Evolutionary conservation across 1,140 invertebrate species (phyloP), one percentile per base, ranked within the genome.

Genomic region (Ceratina australensis): DNA sequence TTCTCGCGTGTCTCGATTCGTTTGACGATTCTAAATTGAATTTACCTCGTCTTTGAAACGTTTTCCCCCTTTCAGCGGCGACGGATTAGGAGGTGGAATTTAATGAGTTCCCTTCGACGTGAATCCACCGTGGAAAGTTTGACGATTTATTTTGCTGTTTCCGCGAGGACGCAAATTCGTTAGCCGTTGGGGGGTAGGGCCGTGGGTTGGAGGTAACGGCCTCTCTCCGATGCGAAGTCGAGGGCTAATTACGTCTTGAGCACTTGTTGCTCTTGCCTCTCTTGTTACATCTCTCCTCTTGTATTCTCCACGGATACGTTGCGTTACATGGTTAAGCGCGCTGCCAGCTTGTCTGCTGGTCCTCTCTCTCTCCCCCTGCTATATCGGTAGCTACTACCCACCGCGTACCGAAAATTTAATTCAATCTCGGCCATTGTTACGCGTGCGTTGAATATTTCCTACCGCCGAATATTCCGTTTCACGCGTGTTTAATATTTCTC

Each of bases 261-360:
- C 82, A 84, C 83, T 84, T 84, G 83, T 84, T 84, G 83, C 83
- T 84, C 73, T 84, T 83, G 68, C 68, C 33, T 42, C 33, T 83
- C 72, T 83, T 84, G 82, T 83, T 84, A 74, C 57, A 77, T 83
- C 71, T 67, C 77, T 72, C 20, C 56, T 72, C 50, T 42, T 42
- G 59, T 77, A 71, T 74, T 74, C 72, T 72, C 71, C 15, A 54
- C 24, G 57, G 57, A 83, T 69, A 22, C 49, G 52, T 81, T 57
- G 33, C 33, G 33, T 42, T 42, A 33, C 33, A 75, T 24, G 47
- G 26, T 83, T 59, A 71, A 74, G 33, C 33, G 42, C 16, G 18
- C 42, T 15, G 13, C 10, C 24, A 3, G 15, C 7, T 42, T 42
- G 33, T 42, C 33, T 42, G 33, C 33, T 42, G 33, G 33, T 42